Conservation (phyloP, 23 tunicate species). For the Botrylloides violaceus region DNA sequence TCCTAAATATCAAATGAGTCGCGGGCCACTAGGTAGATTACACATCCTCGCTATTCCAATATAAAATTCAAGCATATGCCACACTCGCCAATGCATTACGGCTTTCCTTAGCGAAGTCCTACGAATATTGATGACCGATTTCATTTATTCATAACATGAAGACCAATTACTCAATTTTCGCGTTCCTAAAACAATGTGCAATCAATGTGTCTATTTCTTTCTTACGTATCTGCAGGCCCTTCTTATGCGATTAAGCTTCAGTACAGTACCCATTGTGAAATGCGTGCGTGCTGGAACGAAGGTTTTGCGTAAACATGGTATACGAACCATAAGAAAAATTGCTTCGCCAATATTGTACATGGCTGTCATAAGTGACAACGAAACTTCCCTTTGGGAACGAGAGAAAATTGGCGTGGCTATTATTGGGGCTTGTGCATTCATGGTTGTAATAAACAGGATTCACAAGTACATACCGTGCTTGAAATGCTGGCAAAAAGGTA, state of each 20-base stretch:
- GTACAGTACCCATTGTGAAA: not conserved
- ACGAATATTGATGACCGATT: no score
- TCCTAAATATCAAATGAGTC: no score
- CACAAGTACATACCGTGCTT: slow-evolving; percentile 70
- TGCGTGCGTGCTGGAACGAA: not conserved
- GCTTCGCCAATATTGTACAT: not conserved
- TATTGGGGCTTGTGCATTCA: slow-evolving; percentile 51
- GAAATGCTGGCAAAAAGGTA: slow-evolving; percentile 83
- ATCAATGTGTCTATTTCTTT: no score
- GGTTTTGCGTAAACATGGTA: not conserved
- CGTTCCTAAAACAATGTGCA: no score
- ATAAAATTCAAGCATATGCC: no score
- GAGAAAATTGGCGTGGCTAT: slow-evolving; percentile 87
- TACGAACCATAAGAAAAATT: not conserved
- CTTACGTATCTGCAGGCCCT: not conserved
- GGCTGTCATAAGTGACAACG: not conserved
- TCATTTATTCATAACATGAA: no score
- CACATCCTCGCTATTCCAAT: no score
- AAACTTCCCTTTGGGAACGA: slow-evolving; percentile 46
- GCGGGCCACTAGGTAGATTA: no score
- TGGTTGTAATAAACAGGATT: slow-evolving; percentile 65
- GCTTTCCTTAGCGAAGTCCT: no score
- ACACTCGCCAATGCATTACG: no score
- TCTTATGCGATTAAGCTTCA: not conserved
- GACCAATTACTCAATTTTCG: no score